Evolutionary conservation across 2,797 vertebrate genomes (phyloP).

Genomic region (Pempheris klunzingeri): DNA sequence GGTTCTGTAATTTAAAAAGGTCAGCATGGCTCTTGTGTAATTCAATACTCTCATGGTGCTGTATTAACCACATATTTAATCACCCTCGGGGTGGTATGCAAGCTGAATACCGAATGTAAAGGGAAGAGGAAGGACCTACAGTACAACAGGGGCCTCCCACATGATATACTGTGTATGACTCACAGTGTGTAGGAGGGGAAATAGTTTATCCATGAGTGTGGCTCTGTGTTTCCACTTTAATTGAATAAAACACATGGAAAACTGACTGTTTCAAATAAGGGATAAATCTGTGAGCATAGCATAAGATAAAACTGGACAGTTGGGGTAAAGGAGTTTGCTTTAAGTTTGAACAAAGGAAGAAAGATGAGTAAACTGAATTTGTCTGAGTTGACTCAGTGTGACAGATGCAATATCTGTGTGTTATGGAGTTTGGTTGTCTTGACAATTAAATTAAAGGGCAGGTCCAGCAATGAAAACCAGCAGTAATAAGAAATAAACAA

Average conservation of each 20-base stretch:
- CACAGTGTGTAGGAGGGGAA: slow-evolving; percentile 13
- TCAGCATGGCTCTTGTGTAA: slow-evolving; percentile 84
- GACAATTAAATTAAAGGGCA: slow-evolving; percentile 50
- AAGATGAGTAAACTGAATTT: slow-evolving; percentile 46
- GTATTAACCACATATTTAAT: slow-evolving; percentile 88
- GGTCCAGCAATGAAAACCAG: slow-evolving; percentile 19
- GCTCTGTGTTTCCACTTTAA: slow-evolving; percentile 1
- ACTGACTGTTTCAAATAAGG: not conserved
- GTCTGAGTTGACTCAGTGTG: slow-evolving; percentile 11
- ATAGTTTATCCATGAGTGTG: slow-evolving; percentile 10
- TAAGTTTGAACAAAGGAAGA: slow-evolving; percentile 18
- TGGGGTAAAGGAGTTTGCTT: not conserved
- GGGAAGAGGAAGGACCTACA: slow-evolving; percentile 53
- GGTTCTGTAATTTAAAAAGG: slow-evolving; percentile 89
- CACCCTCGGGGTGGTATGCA: slow-evolving; percentile 72
- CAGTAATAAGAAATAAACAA: slow-evolving; percentile 11
- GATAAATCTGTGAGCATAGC: not conserved
- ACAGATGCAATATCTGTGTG: slow-evolving; percentile 46
- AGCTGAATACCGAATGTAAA: slow-evolving; percentile 72
- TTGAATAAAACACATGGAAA: slow-evolving; percentile 2
- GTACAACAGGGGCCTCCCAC: slow-evolving; percentile 26
- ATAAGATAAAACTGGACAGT: slow-evolving; percentile 8
- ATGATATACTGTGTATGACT: slow-evolving; percentile 32
- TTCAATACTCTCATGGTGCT: slow-evolving; percentile 86
- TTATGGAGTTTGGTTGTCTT: slow-evolving; percentile 45